These are phyloP conservation scores for Brachypalpus laphriformis DNA, from an alignment of 2,888 invertebrate genomes.

Conservation along the genomic window DNA sequence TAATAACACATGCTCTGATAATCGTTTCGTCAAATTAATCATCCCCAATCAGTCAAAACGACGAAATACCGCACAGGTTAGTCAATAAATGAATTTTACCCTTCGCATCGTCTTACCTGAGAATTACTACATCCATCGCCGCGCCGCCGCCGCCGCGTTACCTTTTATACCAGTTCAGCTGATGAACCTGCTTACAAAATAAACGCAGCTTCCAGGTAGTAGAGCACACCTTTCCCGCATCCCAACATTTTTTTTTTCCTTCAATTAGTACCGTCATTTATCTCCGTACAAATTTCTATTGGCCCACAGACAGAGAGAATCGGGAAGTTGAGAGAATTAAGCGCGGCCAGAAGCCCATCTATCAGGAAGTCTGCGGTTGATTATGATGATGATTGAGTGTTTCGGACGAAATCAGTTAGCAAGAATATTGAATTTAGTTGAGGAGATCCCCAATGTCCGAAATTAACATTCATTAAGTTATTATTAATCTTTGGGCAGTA, in stretches of 20 bases:
- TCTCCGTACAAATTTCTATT: slow-evolving; percentile 48
- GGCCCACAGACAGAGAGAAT: not conserved
- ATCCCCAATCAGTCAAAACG: slow-evolving; percentile 49
- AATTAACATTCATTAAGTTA: slow-evolving; percentile 61
- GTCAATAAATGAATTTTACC: slow-evolving; percentile 30
- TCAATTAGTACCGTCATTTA: slow-evolving; percentile 48
- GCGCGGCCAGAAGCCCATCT: slow-evolving; percentile 60
- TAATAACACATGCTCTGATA: slow-evolving; percentile 43
- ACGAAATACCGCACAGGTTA: slow-evolving; percentile 43
- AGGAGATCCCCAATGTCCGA: slow-evolving; percentile 17
- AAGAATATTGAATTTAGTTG: slow-evolving; percentile 45
- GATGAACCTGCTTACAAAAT: slow-evolving; percentile 41
- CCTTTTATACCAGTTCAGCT: not conserved
- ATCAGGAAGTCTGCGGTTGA: slow-evolving; percentile 61
- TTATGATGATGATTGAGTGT: slow-evolving; percentile 64
- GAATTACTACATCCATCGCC: slow-evolving; percentile 10
- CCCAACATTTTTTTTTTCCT: slow-evolving; percentile 7
- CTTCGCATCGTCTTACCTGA: slow-evolving; percentile 16
- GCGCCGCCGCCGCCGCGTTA: slow-evolving; percentile 1
- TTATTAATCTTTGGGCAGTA: slow-evolving; percentile 37
- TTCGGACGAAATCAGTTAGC: slow-evolving; percentile 37
- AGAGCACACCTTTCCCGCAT: slow-evolving; percentile 36
- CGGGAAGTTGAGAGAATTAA: slow-evolving; percentile 15
- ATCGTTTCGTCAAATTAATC: slow-evolving; percentile 58
- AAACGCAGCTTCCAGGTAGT: slow-evolving; percentile 59